Conservation (phyloP, 2,888 invertebrate species). For the Yponomeuta plumbellus region DNA sequence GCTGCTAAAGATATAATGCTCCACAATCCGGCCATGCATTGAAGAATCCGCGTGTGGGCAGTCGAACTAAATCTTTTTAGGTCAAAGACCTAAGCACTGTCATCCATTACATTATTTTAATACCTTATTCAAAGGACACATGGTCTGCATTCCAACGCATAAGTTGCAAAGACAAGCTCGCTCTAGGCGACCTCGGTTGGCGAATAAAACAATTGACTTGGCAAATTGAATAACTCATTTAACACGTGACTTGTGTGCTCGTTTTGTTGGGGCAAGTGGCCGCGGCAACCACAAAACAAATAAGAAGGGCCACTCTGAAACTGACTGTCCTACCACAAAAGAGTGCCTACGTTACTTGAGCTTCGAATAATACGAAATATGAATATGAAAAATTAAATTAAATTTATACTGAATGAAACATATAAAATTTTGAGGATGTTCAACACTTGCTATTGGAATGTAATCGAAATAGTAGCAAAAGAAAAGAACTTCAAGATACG, state of each 20-base stretch:
- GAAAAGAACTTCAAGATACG: no score
- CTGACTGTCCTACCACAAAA: background rate
- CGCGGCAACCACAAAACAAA: background rate
- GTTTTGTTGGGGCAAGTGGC: conserved; percentile 6
- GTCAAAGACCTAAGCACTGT: background rate
- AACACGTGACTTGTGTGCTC: conserved; percentile 37
- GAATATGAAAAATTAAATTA: no score
- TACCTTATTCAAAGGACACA: background rate
- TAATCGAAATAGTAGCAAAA: no score
- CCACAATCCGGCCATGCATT: background rate
- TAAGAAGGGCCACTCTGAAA: background rate
- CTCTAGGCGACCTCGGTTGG: conserved; percentile 26
- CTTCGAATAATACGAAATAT: no score
- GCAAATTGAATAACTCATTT: conserved; percentile 67
- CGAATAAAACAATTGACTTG: conserved; percentile 60
- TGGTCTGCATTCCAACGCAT: background rate
- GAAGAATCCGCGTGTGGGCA: background rate
- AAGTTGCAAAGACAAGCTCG: background rate
- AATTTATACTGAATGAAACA: no score
- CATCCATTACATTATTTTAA: background rate
- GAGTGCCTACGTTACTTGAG: background rate
- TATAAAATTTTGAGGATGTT: no score
- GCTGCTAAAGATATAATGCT: background rate
- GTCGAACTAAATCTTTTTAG: background rate
- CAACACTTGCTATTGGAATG: no score